Evolutionary conservation across 2,113 vertebrate genomes (phyloP).

Genomic region (Pavo muticus): DNA sequence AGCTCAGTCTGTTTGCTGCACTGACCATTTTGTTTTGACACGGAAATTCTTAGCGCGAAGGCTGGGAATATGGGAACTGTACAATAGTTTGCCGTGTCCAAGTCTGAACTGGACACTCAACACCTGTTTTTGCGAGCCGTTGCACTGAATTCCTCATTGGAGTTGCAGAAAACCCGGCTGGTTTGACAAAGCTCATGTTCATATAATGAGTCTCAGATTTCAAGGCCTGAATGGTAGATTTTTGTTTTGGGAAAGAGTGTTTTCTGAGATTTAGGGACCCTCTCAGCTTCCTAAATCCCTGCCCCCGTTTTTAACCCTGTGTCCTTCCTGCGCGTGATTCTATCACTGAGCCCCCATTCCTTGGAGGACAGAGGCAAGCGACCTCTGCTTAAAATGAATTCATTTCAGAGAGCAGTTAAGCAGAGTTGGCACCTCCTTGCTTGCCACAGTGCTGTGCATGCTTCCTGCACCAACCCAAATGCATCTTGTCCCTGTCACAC

Average conservation of each 20-base stretch:
- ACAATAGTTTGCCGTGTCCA: conserved; percentile 39
- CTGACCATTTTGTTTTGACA: conserved; percentile 30
- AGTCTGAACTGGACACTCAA: conserved; percentile 59
- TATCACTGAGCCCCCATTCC: conserved; percentile 1
- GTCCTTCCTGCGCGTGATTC: conserved; percentile 47
- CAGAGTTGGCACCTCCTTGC: neutral
- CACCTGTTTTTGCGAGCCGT: conserved; percentile 65
- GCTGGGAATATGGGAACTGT: conserved; percentile 55
- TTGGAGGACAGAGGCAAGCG: neutral
- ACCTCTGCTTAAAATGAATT: neutral
- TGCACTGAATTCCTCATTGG: conserved; percentile 42
- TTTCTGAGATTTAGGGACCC: conserved; percentile 25
- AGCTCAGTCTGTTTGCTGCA: conserved; percentile 3
- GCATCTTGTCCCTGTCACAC: neutral
- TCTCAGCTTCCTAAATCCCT: conserved; percentile 30
- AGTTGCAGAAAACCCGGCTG: conserved; percentile 41
- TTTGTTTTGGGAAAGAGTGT: conserved; percentile 38
- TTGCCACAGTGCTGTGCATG: neutral
- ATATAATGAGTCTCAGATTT: conserved; percentile 46
- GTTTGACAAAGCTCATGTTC: conserved; percentile 30
- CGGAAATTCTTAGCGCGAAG: conserved; percentile 29
- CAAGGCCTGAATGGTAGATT: conserved; percentile 25
- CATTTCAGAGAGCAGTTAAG: neutral
- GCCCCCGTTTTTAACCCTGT: conserved; percentile 3
- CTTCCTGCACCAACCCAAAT: neutral